Evolutionary conservation across 2,888 invertebrate genomes (phyloP), one percentile per base, ranked within the genome.

Genomic region (Epistrophe grossulariae): DNA sequence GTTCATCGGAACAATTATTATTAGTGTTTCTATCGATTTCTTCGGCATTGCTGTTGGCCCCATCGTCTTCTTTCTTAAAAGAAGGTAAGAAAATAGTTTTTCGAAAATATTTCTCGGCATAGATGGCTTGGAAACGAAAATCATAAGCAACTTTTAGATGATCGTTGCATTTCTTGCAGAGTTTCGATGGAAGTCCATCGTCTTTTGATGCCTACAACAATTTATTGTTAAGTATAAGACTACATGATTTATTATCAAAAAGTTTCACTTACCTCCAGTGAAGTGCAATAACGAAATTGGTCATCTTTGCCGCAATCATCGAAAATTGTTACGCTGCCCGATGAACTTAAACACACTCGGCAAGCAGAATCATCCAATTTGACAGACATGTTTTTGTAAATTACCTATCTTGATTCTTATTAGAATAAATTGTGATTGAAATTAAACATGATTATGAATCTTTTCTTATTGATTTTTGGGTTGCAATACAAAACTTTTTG

Each of bases 91-190:
- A 88, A 52, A 88, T 84, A 0, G 88, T 88, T 55, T 88, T 89
- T 4, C 88, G 60, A 43, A 89, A 88, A 62, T 87, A 89, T 35
- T 88, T 81, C 40, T 88, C 89, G 3, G 89, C 89, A 60, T 89
- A 89, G 6, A 78, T 88, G 0, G 89, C 89, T 79, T 89, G 89
- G 40, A 88, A 89, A 11, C 89, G 89, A 72, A 89, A 89, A 10
- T 89, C 89, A 31, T 89, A 89, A 13, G 88, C 83, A 57, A 87
- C 85, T 45, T 85, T 88, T 8, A 89, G 57, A 38, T 88, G 83
- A n/a, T 89, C 84, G 11, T 88, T 82, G 66, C 89, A 89, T 45
- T 80, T 81, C 28, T 72, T 80, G 31, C 89, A 89, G 2, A 89
- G 76, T 43, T 89, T 89, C 0, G 70, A 80, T 7, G 89, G 89